Evolutionary conservation across 2,888 invertebrate genomes (phyloP).

Genomic region (Ochropacha duplaris): DNA sequence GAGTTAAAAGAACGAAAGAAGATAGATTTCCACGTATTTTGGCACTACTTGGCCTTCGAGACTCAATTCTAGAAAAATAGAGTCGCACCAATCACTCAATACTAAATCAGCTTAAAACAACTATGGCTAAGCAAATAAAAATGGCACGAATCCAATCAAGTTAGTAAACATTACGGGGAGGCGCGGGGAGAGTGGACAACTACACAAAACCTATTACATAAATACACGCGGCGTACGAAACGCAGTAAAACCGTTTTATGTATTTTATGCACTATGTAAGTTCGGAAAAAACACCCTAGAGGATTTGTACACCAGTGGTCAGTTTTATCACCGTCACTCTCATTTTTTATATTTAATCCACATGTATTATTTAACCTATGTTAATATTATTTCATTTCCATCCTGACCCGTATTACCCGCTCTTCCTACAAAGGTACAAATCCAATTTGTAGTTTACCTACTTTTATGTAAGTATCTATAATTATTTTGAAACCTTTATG

Average conservation of each 20-base stretch:
- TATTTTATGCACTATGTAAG: conserved; percentile 38
- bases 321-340: conserved; percentile 67
- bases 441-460: neutral
- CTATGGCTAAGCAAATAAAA: conserved; percentile 70
- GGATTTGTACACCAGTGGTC: conserved; percentile 48
- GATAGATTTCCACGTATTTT: conserved; percentile 29
- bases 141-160: conserved; percentile 79
- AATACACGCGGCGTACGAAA: conserved; percentile 49
- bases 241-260: conserved; percentile 77
- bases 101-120: conserved; percentile 50
- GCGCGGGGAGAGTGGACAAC: conserved; percentile 25
- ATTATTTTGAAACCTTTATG: too few species aligned
- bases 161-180: conserved; percentile 60
- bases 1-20: conserved; percentile 12
- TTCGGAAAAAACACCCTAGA: conserved; percentile 61
- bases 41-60: conserved; percentile 28
- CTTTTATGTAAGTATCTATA: neutral
- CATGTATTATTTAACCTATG: conserved; percentile 12
- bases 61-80: conserved; percentile 26
- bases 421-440: neutral
- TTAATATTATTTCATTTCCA: conserved; percentile 3
- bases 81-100: conserved; percentile 36
- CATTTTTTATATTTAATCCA: conserved; percentile 62
- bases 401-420: neutral
- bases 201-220: conserved; percentile 51